Evolutionary conservation across 2,797 vertebrate genomes (phyloP), one percentile per base, ranked within the genome.

Genomic region (Hylomyscus alleni): DNA sequence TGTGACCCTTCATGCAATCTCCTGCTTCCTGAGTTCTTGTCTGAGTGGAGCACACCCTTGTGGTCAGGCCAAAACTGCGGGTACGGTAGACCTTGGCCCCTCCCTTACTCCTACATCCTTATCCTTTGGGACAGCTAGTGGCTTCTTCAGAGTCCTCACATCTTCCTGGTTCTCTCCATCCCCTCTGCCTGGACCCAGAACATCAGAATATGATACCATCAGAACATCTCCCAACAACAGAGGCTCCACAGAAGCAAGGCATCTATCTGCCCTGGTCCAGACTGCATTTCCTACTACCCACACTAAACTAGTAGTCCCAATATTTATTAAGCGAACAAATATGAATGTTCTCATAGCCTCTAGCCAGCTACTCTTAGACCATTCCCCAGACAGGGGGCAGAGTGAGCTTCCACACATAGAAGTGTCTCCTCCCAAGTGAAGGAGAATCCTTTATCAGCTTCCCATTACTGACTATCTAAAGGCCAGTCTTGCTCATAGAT

Each of bases 161-260:
- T n/a, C 50, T 88, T 40, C 72, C 90, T 91, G 9, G 34, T 29
- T 94, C 58, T 84, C 17, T 29, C 62, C 47, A 90, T 31, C 14
- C 3, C 6, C 15, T 47, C 10, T 69, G 47, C 26, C 83, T 62
- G 5, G 24, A 58, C 50, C 13, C 40, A 73, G 90, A 13, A 34
- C 20, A 24, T 31, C 40, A 73, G 90, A 13, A 34, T 24, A 24
- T 31, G 3, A 37, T 26, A 14, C 37, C 65, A 44, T 34, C n/a
- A 77, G 44, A 94, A 37, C 50, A 52, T 37, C 72, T 56, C 22
- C 80, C 62, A 29, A 8, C 10, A 19, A 69, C 22, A 11, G 20
- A 17, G 34, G 17, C 58, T 77, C 29, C 60, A 19, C 2, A 24
- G 54, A 22, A n/a, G 9, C 47, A 24, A 34, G 12, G 0, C 40